A percentile compares a stretch with the other conserved stretches of the same genome.
Conservation (phyloP, 2,888 invertebrate species). For the Slavum lentiscoides region DNA sequence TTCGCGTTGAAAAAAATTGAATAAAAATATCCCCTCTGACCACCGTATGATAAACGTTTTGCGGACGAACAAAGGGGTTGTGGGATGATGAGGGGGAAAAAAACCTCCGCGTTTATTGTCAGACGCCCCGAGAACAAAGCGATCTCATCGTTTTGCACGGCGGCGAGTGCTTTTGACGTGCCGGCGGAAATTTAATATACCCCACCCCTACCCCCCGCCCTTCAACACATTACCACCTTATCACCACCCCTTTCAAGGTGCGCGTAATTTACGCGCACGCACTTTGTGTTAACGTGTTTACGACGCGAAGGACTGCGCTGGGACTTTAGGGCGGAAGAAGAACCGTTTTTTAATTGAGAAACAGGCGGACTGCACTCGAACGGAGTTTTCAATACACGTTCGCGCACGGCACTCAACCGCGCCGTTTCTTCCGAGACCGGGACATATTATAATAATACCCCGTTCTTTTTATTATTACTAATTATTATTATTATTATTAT, state of each 20-base stretch:
- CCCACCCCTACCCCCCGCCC: neutral
- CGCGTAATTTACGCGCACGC: neutral
- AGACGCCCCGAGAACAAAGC: constrained; percentile 39
- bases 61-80: constrained; percentile 22
- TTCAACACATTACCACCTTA: too few relatives aligned
- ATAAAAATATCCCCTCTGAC: too few relatives aligned
- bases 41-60: too few relatives aligned
- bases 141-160: constrained; percentile 29
- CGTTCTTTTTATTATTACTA: constrained; percentile 21
- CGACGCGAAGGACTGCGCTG: too few relatives aligned
- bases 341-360: constrained; percentile 32
- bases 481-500: too few relatives aligned
- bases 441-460: too few relatives aligned
- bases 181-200: constrained; percentile 49
- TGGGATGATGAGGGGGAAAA: neutral
- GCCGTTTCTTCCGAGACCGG: neutral
- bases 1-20: neutral
- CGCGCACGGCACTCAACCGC: neutral
- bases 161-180: constrained; percentile 46
- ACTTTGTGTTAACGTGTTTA: neutral
- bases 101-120: constrained; percentile 40
- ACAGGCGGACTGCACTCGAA: constrained; percentile 32
- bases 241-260: too few relatives aligned
- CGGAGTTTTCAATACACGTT: constrained; percentile 18
- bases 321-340: neutral